A percentile compares a stretch with the other conserved stretches of the same genome.
These are phyloP conservation scores for Girardinichthys multiradiatus DNA, from an alignment of 2,113 vertebrate species.

Conservation along the genomic window DNA sequence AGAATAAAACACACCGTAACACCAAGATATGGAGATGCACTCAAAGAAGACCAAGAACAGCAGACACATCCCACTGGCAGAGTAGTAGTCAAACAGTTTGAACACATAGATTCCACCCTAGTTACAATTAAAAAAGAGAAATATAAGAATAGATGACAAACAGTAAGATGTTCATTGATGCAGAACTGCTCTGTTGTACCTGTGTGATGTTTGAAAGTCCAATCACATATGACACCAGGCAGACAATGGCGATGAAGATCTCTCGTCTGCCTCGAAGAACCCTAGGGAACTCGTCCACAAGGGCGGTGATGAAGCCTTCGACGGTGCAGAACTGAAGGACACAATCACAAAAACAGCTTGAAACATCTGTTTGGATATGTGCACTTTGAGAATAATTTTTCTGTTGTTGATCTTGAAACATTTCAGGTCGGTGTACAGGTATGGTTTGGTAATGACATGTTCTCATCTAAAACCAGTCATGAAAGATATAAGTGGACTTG, in stretches of 20 bases:
- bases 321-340: conserved; percentile 93
- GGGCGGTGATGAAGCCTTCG: conserved; percentile 96
- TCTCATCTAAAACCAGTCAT: background rate
- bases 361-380: conserved; percentile 2
- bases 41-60: conserved; percentile 99
- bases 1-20: conserved; percentile 85
- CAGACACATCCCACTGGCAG: conserved; percentile 97
- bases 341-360: conserved; percentile 34
- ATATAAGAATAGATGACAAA: background rate
- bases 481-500: background rate
- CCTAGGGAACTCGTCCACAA: conserved; percentile 95
- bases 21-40: conserved; percentile 99
- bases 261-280: conserved; percentile 89
- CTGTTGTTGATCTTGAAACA: background rate
- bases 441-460: background rate
- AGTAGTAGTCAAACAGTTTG: conserved; percentile 99
- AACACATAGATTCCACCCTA: conserved; percentile 98
- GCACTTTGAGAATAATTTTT: background rate
- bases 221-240: conserved; percentile 93
- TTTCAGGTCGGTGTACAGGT: background rate
- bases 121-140: conserved; percentile 25
- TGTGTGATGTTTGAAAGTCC: conserved; percentile 98
- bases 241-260: conserved; percentile 94
- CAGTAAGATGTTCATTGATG: background rate
- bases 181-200: conserved; percentile 74